Base-by-base conservation (phyloP, 2,113 vertebrate genomes). In the Epinephelus fuscoguttatus region DNA sequence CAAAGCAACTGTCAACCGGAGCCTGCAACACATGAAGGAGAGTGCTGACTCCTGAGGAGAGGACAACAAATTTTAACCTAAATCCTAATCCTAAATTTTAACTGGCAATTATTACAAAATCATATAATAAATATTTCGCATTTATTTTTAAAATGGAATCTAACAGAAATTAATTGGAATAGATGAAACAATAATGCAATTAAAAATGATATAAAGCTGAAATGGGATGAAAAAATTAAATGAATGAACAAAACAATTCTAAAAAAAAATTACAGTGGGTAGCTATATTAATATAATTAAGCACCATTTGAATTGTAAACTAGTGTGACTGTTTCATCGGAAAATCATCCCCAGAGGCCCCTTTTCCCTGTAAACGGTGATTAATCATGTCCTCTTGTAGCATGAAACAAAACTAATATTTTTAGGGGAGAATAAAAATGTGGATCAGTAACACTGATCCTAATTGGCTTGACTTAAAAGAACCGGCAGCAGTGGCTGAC, bases 21-120 rank as follows among this genome's bases (percentile, higher is more conserved):
- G 42, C n/a, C 13, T 49, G 23, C 0, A 8, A 21, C 5, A 4
- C 49, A 11, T 13, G 60, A 53, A 18, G 59, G 2, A 18, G 5
- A 52, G 27, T 17, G 7, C 8, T n/a, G 27, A 6, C 25, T 27
- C 15, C 2, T 45, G 21, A 59, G 49, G 55, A 13, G 30, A 37
- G 33, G 49, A 17, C 18, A 25, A n/a, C 17, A n/a, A 19, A 11
- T 25, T 52, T 6, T 15, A n/a, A n/a, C n/a, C n/a, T n/a, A n/a
- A n/a, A n/a, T n/a, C n/a, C n/a, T n/a, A n/a, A n/a, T n/a, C 68
- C 11, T 70, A 7, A 64, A 64, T n/a, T 64, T 42, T 12, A 64
- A 37, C 59, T 17, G 0, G 21, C 45, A 55, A 9, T 23, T 40
- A 4, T 27, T 12, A 12, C n/a, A 9, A 53, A 23, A n/a, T n/a